Base-by-base conservation (phyloP, 2,797 vertebrate species). In the Silurus lanzhouensis region DNA sequence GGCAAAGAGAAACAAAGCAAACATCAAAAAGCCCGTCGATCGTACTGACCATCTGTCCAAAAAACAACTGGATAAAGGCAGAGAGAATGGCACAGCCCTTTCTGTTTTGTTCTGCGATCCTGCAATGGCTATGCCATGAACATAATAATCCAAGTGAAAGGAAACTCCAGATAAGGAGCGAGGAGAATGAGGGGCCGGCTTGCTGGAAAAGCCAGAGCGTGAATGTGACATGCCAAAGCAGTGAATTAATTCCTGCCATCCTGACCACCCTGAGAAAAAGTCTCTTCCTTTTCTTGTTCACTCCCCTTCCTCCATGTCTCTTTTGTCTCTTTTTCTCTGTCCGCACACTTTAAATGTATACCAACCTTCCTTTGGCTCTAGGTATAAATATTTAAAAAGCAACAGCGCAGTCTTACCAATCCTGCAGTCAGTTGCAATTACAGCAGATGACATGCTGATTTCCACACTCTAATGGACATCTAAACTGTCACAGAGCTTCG, bases 131-230 rank as follows among this genome's bases (percentile, higher is more conserved):
- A 67, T 85, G 86, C 81, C 90, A 85, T 82, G 86, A 87, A 88
- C 89, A 88, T 86, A 87, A 90, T 87, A 86, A 89, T 87, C 86
- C 84, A 72, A 88, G 87, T 88, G 84, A 88, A 84, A 81, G 52
- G 27, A 75, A 81, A 80, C 64, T 66, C 71, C 84, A 87, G 88
- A 89, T 90, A 90, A 87, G 88, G 78, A 82, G 86, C 79, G 84
- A 88, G 85, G 88, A 92, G 90, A 94, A 94, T 95, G 92, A 92
- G 92, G 81, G 95, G 94, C 90, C 94, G 93, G 92, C 90, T 90
- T 55, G 63, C 84, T 91, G 89, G 87, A 92, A 90, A 91, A 91
- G 89, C 90, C 82, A 27, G 15, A 91, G 89, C 83, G 89, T 90
- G 86, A 91, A 91, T 89, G 91, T 93, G 92, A 94, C 92, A 92